Evolutionary conservation across 2,888 invertebrate genomes (phyloP).

Genomic region (Cantharis flavilabris): DNA sequence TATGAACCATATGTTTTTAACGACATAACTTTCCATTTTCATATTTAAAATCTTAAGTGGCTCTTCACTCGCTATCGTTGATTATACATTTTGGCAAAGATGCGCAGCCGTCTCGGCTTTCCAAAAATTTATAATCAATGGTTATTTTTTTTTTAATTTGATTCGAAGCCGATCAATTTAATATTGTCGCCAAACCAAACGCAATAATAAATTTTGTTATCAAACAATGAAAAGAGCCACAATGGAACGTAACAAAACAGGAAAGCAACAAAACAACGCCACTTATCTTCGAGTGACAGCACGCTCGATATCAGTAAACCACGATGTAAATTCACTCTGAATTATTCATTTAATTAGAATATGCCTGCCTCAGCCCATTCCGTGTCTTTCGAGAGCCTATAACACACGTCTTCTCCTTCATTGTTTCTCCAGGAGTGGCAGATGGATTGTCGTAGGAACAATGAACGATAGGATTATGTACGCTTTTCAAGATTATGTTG

Average conservation of each 20-base stretch:
- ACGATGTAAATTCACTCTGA: conserved; percentile 39
- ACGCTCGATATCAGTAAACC: conserved; percentile 34
- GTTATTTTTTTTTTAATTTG: not conserved
- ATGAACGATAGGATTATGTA: conserved; percentile 19
- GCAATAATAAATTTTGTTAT: not conserved
- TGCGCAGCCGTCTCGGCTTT: not conserved
- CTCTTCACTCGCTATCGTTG: not conserved
- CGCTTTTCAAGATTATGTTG: conserved; percentile 14
- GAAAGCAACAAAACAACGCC: conserved; percentile 30
- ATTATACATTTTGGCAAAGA: not conserved
- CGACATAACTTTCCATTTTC: not conserved
- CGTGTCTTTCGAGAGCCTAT: conserved; percentile 27
- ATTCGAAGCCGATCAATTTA: not conserved
- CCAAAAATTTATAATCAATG: not conserved
- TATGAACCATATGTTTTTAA: not conserved
- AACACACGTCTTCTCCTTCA: conserved; percentile 16
- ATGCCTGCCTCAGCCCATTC: conserved; percentile 35
- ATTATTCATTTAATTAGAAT: conserved; percentile 43
- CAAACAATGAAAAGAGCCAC: not conserved
- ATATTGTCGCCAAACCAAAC: not conserved
- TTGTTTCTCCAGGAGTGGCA: conserved; percentile 23
- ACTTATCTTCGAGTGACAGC: conserved; percentile 36
- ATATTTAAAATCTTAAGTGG: not conserved
- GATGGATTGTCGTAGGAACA: conserved; percentile 19
- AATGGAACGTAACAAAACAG: conserved; percentile 16